phyloP scores from a whole-genome alignment of 2,113 vertebrate genomes.

The Thalassoma bifasciatum region DNA sequence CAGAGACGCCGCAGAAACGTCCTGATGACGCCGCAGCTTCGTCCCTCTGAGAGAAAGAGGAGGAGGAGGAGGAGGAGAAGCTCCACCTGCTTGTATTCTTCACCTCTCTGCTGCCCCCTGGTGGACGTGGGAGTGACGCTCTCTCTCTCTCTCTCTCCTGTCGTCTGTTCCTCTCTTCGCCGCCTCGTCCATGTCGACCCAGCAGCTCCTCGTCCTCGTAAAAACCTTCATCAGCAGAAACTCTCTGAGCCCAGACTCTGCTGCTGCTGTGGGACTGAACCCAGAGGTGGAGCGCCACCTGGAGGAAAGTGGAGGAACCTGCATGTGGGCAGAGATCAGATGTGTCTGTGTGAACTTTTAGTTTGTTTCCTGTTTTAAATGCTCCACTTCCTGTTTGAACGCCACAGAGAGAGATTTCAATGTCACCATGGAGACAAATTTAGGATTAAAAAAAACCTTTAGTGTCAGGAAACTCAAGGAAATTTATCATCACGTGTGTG shows the following conservation, averaged over 20 bases:
- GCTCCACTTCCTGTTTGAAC: not conserved
- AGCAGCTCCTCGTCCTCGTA: conserved; percentile 10
- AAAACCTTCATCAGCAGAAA: not conserved
- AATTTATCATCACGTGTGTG: too few relatives aligned
- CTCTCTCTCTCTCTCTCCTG: conserved; percentile 16
- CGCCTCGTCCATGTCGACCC: conserved; percentile 35
- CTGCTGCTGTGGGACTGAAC: not conserved
- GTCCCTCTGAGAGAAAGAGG: not conserved
- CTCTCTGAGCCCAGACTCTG: not conserved
- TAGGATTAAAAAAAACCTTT: too few relatives aligned
- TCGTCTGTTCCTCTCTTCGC: conserved; percentile 24
- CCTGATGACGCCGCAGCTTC: not conserved
- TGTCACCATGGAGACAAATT: too few relatives aligned
- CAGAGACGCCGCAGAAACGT: not conserved
- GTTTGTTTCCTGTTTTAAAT: not conserved
- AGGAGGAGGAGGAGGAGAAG: not conserved
- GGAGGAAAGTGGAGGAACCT: not conserved
- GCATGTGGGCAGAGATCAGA: conserved; percentile 10
- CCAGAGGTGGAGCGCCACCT: not conserved
- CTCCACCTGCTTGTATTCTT: conserved; percentile 31
- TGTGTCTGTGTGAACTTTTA: not conserved
- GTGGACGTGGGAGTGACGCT: conserved; percentile 1
- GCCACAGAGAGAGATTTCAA: not conserved
- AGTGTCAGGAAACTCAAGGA: too few relatives aligned
- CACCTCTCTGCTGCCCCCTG: conserved; percentile 44